Evolutionary conservation across 2,888 invertebrate species (phyloP).

Genomic region (Drosophila testacea): DNA sequence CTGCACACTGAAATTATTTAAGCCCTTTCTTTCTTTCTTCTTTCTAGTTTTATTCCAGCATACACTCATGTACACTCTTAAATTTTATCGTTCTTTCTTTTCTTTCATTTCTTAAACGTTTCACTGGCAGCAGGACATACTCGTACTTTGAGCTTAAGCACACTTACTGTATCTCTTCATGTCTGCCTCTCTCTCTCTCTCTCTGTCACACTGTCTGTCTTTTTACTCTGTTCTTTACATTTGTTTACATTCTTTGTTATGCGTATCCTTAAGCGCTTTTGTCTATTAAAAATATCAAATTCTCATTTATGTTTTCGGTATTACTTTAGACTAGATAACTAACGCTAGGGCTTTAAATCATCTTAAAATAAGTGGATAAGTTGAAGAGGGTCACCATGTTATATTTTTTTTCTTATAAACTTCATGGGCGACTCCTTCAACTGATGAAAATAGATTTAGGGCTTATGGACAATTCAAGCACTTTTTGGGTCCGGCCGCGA

Average conservation of each 20-base stretch:
- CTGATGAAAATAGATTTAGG: constrained; percentile 5
- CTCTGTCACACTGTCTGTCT: neutral
- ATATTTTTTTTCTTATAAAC: neutral
- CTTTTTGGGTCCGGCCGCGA: neutral
- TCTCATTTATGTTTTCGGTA: too few species aligned
- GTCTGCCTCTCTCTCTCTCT: neutral
- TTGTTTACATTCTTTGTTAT: neutral
- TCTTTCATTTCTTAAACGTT: neutral
- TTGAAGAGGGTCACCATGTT: neutral
- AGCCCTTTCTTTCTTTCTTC: too few species aligned
- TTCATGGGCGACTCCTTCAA: neutral
- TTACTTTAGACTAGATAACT: too few species aligned
- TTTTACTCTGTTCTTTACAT: too few species aligned
- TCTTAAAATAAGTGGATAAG: constrained; percentile 13
- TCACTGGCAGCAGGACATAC: neutral
- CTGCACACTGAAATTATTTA: neutral
- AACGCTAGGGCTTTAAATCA: too few species aligned
- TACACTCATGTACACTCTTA: neutral
- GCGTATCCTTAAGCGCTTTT: neutral
- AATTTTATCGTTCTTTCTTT: too few species aligned
- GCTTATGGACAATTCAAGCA: neutral
- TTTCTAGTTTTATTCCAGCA: neutral
- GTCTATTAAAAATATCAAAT: neutral
- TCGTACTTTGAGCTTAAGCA: neutral
- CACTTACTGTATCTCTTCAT: neutral